Percentiles rank a stretch among this genome's conserved stretches.
phyloP scores from a whole-genome alignment of 1,140 invertebrate genomes.

The Brachionus paranguensis region DNA sequence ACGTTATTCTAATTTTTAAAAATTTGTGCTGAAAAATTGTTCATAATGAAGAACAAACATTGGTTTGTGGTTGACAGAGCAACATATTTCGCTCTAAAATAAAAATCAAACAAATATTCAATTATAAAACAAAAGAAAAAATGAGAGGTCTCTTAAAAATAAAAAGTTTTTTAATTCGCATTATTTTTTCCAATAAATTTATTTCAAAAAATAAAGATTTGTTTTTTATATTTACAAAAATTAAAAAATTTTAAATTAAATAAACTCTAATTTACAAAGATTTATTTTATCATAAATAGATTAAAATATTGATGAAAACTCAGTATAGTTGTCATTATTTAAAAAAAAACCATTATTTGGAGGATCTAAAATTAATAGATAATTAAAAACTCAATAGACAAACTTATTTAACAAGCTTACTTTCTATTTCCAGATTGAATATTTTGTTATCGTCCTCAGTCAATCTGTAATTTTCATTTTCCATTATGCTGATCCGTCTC shows the following conservation, averaged over 20 bases:
- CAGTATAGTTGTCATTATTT: not conserved
- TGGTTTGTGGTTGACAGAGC: too few species aligned
- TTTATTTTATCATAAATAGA: not conserved
- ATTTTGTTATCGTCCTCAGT: slow-evolving; percentile 16
- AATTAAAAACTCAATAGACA: not conserved
- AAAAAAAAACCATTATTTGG: not conserved
- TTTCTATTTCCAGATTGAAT: slow-evolving; percentile 23
- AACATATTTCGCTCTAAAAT: too few species aligned
- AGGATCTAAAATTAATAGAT: not conserved
- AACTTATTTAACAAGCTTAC: not conserved
- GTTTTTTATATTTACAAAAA: not conserved
- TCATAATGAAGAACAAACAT: too few species aligned
- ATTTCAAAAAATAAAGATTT: not conserved
- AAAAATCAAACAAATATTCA: too few species aligned
- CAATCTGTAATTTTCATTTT: not conserved
- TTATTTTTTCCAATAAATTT: too few species aligned
- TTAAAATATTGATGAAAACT: slow-evolving; percentile 21
- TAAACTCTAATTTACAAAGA: not conserved
- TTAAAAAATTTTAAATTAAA: not conserved
- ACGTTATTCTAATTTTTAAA: too few species aligned
- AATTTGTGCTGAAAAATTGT: too few species aligned
- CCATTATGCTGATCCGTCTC: not conserved
- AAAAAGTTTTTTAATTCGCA: too few species aligned
- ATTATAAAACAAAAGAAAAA: too few species aligned
- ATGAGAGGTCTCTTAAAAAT: too few species aligned